Percentiles rank a stretch among this genome's conserved stretches.
Evolutionary conservation across 2,888 invertebrate species (phyloP).

Genomic region (Agrotis ipsilon): DNA sequence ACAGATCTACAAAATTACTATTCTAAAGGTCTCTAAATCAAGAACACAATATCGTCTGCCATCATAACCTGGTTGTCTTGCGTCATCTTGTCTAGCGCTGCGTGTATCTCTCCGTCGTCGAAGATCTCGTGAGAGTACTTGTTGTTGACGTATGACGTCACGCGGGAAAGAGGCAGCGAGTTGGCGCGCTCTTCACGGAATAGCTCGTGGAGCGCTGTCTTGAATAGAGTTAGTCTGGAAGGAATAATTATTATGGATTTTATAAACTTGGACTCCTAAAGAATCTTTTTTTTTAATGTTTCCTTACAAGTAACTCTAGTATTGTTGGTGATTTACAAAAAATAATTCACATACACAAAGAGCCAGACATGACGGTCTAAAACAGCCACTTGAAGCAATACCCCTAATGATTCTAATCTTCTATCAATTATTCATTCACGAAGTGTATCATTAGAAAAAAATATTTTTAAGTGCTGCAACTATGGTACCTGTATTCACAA

Average conservation of each 20-base stretch:
- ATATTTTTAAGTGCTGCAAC: too few species aligned
- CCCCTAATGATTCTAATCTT: too few species aligned
- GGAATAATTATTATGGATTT: background rate
- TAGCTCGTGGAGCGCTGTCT: slow-evolving; percentile 93
- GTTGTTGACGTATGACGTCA: slow-evolving; percentile 93
- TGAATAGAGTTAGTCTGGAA: slow-evolving; percentile 92
- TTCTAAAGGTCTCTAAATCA: slow-evolving; percentile 91
- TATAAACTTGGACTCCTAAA: too few species aligned
- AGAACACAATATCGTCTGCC: slow-evolving; percentile 95
- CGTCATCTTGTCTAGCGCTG: slow-evolving; percentile 96
- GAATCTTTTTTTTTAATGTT: too few species aligned
- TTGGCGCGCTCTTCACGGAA: slow-evolving; percentile 95
- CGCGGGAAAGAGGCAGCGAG: slow-evolving; percentile 93
- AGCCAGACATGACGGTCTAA: too few species aligned
- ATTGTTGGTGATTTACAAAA: too few species aligned
- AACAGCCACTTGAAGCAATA: too few species aligned
- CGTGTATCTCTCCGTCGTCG: slow-evolving; percentile 93
- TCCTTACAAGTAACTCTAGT: too few species aligned
- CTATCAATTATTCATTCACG: too few species aligned
- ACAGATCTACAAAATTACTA: slow-evolving; percentile 12
- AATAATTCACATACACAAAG: too few species aligned
- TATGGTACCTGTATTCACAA: too few species aligned
- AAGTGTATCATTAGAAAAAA: too few species aligned
- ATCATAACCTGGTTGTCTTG: slow-evolving; percentile 98
- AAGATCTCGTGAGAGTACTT: slow-evolving; percentile 92